These are phyloP conservation scores for Crocidura indochinensis DNA, from an alignment of 2,797 vertebrate genomes.

Conservation along the genomic window DNA sequence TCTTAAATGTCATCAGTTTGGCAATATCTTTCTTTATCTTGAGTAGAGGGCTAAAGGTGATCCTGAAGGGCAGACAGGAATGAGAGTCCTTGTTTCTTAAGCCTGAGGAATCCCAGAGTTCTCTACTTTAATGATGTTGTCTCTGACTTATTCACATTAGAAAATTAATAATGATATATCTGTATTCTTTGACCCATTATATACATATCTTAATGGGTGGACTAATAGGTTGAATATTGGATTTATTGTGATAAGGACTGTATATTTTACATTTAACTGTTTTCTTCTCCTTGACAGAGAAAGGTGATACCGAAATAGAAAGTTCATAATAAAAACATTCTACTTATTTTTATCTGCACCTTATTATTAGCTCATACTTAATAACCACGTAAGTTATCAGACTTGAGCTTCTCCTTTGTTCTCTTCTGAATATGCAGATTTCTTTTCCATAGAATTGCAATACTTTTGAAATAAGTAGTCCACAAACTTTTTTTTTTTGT, in stretches of 20 bases:
- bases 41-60: conserved; percentile 60
- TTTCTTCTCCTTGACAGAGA: conserved; percentile 20
- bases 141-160: conserved; percentile 7
- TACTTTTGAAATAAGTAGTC: too few species aligned
- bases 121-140: neutral
- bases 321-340: neutral
- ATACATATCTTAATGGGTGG: neutral
- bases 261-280: neutral
- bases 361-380: neutral
- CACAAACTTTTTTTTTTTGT: too few species aligned
- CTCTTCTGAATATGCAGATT: neutral
- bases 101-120: conserved; percentile 6
- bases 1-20: conserved; percentile 82
- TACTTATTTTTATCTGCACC: neutral
- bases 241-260: conserved; percentile 22
- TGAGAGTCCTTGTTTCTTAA: conserved; percentile 13
- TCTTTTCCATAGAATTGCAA: neutral
- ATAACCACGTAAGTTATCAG: neutral
- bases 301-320: neutral
- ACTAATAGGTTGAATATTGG: conserved; percentile 46
- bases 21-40: conserved; percentile 55
- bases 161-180: neutral
- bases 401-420: neutral
- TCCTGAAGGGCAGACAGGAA: conserved; percentile 57
- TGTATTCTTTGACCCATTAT: neutral